phyloP scores from a whole-genome alignment of 2,113 vertebrate species.

The Arizona elegans region DNA sequence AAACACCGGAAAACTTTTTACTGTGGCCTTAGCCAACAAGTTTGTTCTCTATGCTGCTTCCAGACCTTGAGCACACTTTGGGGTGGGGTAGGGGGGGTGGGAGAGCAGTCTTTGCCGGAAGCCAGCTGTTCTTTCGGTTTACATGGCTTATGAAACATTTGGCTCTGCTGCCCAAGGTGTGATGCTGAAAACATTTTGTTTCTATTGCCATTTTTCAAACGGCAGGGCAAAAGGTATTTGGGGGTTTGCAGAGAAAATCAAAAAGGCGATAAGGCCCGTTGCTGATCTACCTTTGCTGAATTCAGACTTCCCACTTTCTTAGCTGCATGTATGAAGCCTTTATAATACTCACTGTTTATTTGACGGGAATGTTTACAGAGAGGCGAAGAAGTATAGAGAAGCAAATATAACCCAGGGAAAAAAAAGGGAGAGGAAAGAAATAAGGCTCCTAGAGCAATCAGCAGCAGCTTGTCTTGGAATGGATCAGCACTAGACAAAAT shows the following conservation, averaged over 20 bases:
- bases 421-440: not conserved
- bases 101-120: slow-evolving; percentile 37
- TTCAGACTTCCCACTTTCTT: slow-evolving; percentile 57
- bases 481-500: slow-evolving; percentile 22
- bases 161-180: slow-evolving; percentile 67
- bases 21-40: slow-evolving; percentile 79
- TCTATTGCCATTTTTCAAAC: slow-evolving; percentile 49
- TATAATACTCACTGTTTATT: slow-evolving; percentile 49
- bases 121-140: slow-evolving; percentile 60
- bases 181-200: slow-evolving; percentile 68
- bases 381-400: slow-evolving; percentile 38
- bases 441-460: slow-evolving; percentile 14
- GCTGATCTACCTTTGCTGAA: slow-evolving; percentile 43
- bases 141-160: slow-evolving; percentile 63
- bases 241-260: slow-evolving; percentile 44
- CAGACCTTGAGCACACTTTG: slow-evolving; percentile 26
- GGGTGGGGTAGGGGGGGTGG: not conserved
- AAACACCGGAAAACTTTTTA: slow-evolving; percentile 68
- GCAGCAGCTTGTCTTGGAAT: slow-evolving; percentile 9
- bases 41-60: slow-evolving; percentile 54
- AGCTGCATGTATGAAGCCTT: slow-evolving; percentile 43
- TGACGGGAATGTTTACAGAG: slow-evolving; percentile 45
- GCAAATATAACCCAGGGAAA: slow-evolving; percentile 14
- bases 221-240: not conserved
- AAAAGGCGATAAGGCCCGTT: slow-evolving; percentile 44